Evolutionary conservation across 2,888 invertebrate species (phyloP).

Genomic region (Scaptomyza cyrtandrae): DNA sequence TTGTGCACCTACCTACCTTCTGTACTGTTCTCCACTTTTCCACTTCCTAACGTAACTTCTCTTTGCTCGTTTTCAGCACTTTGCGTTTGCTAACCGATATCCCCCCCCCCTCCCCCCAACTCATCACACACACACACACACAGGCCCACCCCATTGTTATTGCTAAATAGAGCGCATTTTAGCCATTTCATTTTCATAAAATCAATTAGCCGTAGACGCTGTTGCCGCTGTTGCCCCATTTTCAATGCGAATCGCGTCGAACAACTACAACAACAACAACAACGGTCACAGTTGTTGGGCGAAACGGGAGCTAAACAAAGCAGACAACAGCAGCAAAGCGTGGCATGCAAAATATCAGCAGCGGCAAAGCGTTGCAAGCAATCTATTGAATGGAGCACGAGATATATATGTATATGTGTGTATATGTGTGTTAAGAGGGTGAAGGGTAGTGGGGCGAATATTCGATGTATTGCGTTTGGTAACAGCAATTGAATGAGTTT

Average conservation of each 20-base stretch:
- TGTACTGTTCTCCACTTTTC: not conserved
- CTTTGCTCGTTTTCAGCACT: constrained; percentile 4
- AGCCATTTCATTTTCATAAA: constrained; percentile 79
- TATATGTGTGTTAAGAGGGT: constrained; percentile 3
- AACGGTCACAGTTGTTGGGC: constrained; percentile 18
- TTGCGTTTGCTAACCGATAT: not conserved
- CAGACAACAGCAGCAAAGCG: constrained; percentile 55
- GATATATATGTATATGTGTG: not conserved
- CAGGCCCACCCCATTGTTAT: constrained; percentile 61
- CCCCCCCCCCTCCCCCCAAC: not conserved
- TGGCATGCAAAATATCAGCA: constrained; percentile 58
- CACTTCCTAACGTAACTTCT: constrained; percentile 3
- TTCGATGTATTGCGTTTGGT: constrained; percentile 49
- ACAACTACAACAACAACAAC: constrained; percentile 21
- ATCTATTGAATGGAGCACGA: not conserved
- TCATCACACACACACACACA: not conserved
- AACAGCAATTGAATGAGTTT: constrained; percentile 54
- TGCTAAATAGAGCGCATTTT: constrained; percentile 80
- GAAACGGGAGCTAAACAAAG: constrained; percentile 43
- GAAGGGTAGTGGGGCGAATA: constrained; percentile 38
- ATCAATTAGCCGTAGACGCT: constrained; percentile 64
- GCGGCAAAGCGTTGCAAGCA: constrained; percentile 34
- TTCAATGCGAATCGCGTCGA: constrained; percentile 40
- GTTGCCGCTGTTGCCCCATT: constrained; percentile 56
- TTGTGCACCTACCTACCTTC: constrained; percentile 27